phyloP scores from a whole-genome alignment of 2,888 invertebrate species.

The Eupithecia pulchellata region DNA sequence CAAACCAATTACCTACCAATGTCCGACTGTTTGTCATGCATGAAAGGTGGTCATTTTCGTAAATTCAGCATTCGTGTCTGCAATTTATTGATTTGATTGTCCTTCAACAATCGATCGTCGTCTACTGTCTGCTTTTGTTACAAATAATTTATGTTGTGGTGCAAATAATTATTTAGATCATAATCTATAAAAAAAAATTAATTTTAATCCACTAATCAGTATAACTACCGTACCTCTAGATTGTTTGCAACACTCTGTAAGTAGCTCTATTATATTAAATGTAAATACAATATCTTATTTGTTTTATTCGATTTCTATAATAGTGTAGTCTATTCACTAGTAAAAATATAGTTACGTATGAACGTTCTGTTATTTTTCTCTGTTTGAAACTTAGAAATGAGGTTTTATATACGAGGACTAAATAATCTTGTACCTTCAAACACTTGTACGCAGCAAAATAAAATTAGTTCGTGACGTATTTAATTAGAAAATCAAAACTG shows the following conservation, averaged over 20 bases:
- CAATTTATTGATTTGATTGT: slow-evolving; percentile 1
- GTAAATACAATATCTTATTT: no score
- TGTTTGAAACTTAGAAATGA: no score
- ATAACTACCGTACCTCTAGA: no score
- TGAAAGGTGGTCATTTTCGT: slow-evolving; percentile 4
- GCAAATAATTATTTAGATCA: background rate
- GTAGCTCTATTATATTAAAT: no score
- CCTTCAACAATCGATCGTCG: background rate
- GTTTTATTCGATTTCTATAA: no score
- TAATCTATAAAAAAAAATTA: background rate
- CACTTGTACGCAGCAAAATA: background rate
- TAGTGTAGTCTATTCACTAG: no score
- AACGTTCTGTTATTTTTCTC: no score
- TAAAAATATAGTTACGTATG: no score
- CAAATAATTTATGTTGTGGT: background rate
- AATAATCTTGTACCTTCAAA: no score
- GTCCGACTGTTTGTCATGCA: slow-evolving; percentile 10
- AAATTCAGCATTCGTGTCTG: background rate
- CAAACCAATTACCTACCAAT: slow-evolving; percentile 1
- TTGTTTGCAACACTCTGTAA: no score
- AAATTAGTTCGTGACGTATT: background rate
- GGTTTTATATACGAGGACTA: no score
- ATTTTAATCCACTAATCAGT: background rate
- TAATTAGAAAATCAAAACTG: background rate
- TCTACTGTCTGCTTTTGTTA: background rate